phyloP scores from a whole-genome alignment of 1,140 invertebrate species.

The Bradysia coprophila region DNA sequence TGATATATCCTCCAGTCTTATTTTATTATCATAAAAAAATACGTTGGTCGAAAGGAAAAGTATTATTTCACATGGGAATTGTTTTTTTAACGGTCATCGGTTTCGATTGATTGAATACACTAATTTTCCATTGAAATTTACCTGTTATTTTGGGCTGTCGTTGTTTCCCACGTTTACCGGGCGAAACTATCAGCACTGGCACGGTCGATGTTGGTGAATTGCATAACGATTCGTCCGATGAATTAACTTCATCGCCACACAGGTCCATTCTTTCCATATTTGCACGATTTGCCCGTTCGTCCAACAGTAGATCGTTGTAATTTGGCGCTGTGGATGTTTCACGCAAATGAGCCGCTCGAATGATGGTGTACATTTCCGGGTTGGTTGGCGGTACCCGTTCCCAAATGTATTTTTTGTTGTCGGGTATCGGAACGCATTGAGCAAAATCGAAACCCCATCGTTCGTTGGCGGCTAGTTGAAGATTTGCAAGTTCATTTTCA shows the following conservation, averaged over 20 bases:
- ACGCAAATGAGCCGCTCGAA: slow-evolving; percentile 19
- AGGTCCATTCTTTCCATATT: too few species aligned
- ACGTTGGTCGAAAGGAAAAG: too few species aligned
- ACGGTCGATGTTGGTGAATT: slow-evolving; percentile 4
- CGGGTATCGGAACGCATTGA: slow-evolving; percentile 11
- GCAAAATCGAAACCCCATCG: slow-evolving; percentile 24
- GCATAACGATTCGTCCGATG: neutral
- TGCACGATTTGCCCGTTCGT: slow-evolving; percentile 16
- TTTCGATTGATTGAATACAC: too few species aligned
- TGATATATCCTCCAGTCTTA: too few species aligned
- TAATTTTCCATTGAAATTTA: too few species aligned
- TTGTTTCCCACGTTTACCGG: slow-evolving; percentile 9
- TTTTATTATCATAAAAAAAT: too few species aligned
- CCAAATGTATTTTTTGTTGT: slow-evolving; percentile 15
- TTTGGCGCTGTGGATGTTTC: neutral
- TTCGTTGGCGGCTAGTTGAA: slow-evolving; percentile 15
- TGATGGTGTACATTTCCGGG: slow-evolving; percentile 20
- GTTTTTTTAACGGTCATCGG: too few species aligned
- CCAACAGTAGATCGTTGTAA: slow-evolving; percentile 12
- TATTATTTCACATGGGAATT: too few species aligned
- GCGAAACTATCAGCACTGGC: neutral
- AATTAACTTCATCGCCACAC: too few species aligned
- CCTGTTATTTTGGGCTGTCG: slow-evolving; percentile 24
- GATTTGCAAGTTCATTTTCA: slow-evolving; percentile 15
- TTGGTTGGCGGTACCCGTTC: slow-evolving; percentile 19